These are phyloP conservation scores for Tokudaia tokunoshimensis DNA, from an alignment of 2,797 vertebrate genomes.

Conservation along the genomic window DNA sequence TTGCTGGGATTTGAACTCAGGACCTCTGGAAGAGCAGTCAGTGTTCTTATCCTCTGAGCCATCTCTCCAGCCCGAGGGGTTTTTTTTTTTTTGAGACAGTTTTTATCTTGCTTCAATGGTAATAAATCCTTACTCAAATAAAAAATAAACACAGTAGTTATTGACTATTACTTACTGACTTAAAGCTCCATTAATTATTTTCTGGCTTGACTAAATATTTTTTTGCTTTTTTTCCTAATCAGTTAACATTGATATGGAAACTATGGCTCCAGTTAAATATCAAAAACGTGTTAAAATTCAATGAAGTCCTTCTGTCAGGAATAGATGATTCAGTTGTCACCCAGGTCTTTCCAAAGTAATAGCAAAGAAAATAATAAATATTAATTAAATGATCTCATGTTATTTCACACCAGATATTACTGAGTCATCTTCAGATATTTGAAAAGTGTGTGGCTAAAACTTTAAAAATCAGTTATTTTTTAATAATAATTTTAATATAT, in stretches of 20 bases:
- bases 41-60: too few relatives aligned
- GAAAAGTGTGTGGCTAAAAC: background rate
- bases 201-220: background rate
- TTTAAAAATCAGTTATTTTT: slow-evolving; percentile 54
- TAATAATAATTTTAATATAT: slow-evolving; percentile 23
- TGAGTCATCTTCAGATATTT: slow-evolving; percentile 51
- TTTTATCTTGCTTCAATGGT: background rate
- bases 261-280: slow-evolving; percentile 56
- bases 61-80: too few relatives aligned
- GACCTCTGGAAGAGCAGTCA: too few relatives aligned
- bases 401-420: slow-evolving; percentile 51
- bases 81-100: background rate
- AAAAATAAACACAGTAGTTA: slow-evolving; percentile 12
- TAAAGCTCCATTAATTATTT: slow-evolving; percentile 11
- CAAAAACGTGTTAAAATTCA: slow-evolving; percentile 68
- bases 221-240: background rate
- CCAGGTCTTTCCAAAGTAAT: slow-evolving; percentile 50
- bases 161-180: background rate
- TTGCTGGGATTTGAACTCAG: too few relatives aligned
- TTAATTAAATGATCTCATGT: slow-evolving; percentile 50
- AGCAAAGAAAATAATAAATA: slow-evolving; percentile 61
- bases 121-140: slow-evolving; percentile 47
- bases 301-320: slow-evolving; percentile 42
- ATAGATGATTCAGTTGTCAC: slow-evolving; percentile 43
- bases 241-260: slow-evolving; percentile 6